Percentiles rank a stretch among this genome's conserved stretches.
phyloP scores from a whole-genome alignment of 2,888 invertebrate genomes.

The Lamellibrachia columna region DNA sequence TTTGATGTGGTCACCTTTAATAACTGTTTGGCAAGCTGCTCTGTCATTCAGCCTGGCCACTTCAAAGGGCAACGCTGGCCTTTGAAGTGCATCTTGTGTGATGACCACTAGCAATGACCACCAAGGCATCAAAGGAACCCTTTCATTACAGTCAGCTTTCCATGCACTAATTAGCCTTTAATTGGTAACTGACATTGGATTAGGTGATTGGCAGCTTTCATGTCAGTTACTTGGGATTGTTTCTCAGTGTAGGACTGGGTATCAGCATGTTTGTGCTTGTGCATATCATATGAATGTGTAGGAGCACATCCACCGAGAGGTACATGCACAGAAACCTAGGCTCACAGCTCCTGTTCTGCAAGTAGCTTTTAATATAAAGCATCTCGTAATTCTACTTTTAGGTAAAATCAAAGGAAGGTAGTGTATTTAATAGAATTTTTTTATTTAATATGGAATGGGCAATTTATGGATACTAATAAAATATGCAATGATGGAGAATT shows the following conservation, averaged over 20 bases:
- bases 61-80: not conserved
- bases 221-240: not conserved
- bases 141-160: slow-evolving; percentile 6
- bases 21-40: not conserved
- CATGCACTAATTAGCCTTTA: slow-evolving; percentile 16
- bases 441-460: too few relatives aligned
- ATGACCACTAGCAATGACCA: not conserved
- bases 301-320: not conserved
- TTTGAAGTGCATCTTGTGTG: not conserved
- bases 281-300: not conserved
- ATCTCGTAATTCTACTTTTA: not conserved
- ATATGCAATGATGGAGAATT: too few relatives aligned
- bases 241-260: not conserved
- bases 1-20: not conserved
- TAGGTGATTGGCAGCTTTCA: not conserved
- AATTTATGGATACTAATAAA: too few relatives aligned
- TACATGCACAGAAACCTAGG: too few relatives aligned
- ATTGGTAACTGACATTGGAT: not conserved
- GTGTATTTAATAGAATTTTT: not conserved
- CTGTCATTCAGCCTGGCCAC: not conserved
- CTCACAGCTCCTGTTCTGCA: not conserved
- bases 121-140: not conserved
- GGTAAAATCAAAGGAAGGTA: not conserved
- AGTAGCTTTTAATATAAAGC: not conserved
- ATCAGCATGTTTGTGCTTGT: not conserved